Base-by-base conservation (phyloP, 2,888 invertebrate species). In the Torymus auratus region DNA sequence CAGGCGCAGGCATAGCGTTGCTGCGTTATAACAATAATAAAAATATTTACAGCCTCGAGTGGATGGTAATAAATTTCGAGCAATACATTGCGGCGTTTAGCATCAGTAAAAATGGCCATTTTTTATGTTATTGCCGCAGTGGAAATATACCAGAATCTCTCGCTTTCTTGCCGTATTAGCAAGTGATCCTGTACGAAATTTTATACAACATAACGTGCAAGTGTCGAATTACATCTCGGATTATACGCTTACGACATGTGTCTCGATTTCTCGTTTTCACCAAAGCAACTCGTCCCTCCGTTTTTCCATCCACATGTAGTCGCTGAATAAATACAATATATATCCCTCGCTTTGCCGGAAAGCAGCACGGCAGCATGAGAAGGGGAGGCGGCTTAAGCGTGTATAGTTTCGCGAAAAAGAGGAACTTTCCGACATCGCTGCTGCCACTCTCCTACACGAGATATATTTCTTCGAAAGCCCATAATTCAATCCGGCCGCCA, bases 381-480 rank as follows among this genome's bases (percentile, higher is more conserved):
- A 0, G 41, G 28, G 28, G 20, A 60, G 17, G 20, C 15, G 50
- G 60, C 17, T 61, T 17, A 50, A 52, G 61, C 50, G n/a, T 12
- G 15, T 10, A 12, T 53, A 65, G 55, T 56, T 5, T 14, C 55
- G 62, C 14, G 62, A 17, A 55, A 67, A 17, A 58, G 55, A 55
- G 53, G 20, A 52, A 23, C 23, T 55, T 60, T 60, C 28, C 53
- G 60, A 58, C 23, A 41, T 15, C 7, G 53, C 15, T 17, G 28
- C 11, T 60, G 13, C 23, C 58, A 11, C 12, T 53, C 52, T n/a
- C 20, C 23, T 64, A 14, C 71, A 12, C 28, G 65, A 15, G 75
- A 79, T 67, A 79, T 67, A 71, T 65, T 79, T 67, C 67, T 81
- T 64, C 62, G 75, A 53, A 64, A 72, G 75, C 71, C 67, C 82